Evolutionary conservation across 2,113 vertebrate genomes (phyloP), one percentile per base, ranked within the genome.

Genomic region (Diadophis punctatus): DNA sequence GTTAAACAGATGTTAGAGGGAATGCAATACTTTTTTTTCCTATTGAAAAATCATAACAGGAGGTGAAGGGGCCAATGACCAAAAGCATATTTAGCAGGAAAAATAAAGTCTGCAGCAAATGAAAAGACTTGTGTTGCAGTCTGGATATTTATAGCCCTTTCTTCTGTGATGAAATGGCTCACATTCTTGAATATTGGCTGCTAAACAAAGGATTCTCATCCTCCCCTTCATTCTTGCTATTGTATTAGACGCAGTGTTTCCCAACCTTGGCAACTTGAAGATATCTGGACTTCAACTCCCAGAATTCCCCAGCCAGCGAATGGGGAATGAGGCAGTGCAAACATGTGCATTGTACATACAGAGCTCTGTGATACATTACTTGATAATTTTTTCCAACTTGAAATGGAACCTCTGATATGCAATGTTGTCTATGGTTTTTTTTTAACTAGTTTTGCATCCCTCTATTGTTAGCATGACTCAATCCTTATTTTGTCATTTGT

Each of bases 1-100:
- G 90, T 55, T 94, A 86, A 91, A 90, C 86, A 90, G 27, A 22
- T 92, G 90, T 53, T 94, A 63, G 90, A 88, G 80, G 89, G 27
- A 25, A 93, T 25, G 16, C 86, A 88, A 92, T 90, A 48, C 80
- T 92, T 96, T 97, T 96, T 91, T 94, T 18, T 91, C 55, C 80
- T 96, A 95, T 94, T 94, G 95, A 86, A 93, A 94, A 90, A 2
- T 9, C 7, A 9, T 86, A 53, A 93, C 20, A 63, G 27, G 60
- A 30, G 9, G 9, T 95, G 94, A 34, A 27, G 48, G 30, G 88
- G 95, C 34, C 4, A 2, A 0, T 87, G 63, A 63, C 91, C 93
- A 94, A 6, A 39, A 1, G 1, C 5, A 58, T 74, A 63, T n/a
- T 63, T 63, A 92, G 12, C 9, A 92, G 74, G 11, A 12, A 91